phyloP scores from a whole-genome alignment of 2,888 invertebrate species.

The Rhorus exstirpatorius region DNA sequence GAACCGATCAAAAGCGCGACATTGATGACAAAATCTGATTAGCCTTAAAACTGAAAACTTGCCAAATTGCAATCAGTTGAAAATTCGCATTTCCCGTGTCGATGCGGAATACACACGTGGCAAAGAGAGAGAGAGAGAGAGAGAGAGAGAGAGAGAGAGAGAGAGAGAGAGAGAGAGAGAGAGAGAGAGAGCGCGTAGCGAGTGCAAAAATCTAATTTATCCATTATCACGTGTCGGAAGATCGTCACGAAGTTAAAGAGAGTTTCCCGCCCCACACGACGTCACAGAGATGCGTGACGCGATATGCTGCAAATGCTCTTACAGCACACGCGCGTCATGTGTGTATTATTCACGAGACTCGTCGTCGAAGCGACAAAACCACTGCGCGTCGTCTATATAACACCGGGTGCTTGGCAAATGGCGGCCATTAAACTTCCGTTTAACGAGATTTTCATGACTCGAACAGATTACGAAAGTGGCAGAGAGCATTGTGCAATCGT shows the following conservation, averaged over 20 bases:
- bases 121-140: too few species aligned
- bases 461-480: slow-evolving; percentile 23
- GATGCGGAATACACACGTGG: background rate
- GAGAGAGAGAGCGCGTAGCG: slow-evolving; percentile 5
- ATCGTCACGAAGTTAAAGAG: slow-evolving; percentile 1
- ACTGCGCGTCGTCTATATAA: slow-evolving; percentile 24
- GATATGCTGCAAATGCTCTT: slow-evolving; percentile 20
- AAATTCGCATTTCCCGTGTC: slow-evolving; percentile 31
- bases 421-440: slow-evolving; percentile 32
- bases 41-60: slow-evolving; percentile 41
- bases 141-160: too few species aligned
- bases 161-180: too few species aligned
- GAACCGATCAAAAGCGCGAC: background rate
- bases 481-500: background rate
- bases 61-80: slow-evolving; percentile 64
- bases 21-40: slow-evolving; percentile 28
- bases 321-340: background rate
- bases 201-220: slow-evolving; percentile 60
- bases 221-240: slow-evolving; percentile 32
- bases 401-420: slow-evolving; percentile 8
- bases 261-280: too few species aligned
- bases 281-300: slow-evolving; percentile 57
- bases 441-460: slow-evolving; percentile 23
- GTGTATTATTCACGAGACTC: slow-evolving; percentile 13
- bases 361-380: slow-evolving; percentile 16